These are phyloP conservation scores for Dufourea novaeangliae DNA, from an alignment of 1,140 invertebrate genomes.

Conservation along the genomic window DNA sequence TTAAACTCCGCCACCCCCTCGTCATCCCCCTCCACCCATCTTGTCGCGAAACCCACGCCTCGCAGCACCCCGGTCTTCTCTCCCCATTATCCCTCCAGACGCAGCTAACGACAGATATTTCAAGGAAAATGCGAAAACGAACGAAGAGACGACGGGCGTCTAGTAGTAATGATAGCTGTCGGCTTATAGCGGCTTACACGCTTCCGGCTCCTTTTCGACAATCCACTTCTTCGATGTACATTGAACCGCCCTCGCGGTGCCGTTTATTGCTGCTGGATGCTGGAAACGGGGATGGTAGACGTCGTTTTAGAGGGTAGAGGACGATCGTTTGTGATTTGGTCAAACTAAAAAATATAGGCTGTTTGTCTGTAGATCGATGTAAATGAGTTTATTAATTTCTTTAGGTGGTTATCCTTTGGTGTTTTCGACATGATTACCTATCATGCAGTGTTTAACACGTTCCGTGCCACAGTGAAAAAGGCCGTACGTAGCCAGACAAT, in stretches of 20 bases:
- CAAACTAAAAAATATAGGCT: no score
- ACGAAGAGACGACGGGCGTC: no score
- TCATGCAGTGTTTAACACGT: no score
- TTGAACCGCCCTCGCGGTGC: background rate
- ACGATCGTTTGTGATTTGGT: no score
- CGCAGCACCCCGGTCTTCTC: background rate
- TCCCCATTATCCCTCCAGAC: constrained; percentile 27
- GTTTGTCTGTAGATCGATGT: no score
- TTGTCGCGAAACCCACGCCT: background rate
- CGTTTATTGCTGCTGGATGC: background rate
- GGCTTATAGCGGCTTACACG: background rate
- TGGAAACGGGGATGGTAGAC: no score
- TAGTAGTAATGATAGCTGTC: background rate
- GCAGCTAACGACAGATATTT: constrained; percentile 29
- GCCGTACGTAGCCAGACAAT: no score
- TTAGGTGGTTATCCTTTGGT: no score
- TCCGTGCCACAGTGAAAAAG: no score
- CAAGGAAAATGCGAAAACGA: constrained; percentile 13
- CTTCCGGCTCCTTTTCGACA: background rate
- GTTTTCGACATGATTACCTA: no score
- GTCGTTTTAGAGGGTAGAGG: no score
- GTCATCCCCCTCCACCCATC: background rate
- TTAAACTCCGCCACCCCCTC: constrained; percentile 35
- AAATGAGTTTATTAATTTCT: no score
- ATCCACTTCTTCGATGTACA: background rate